Evolutionary conservation across 2,797 vertebrate species (phyloP), one percentile per base, ranked within the genome.

Genomic region (Darevskia mixta): DNA sequence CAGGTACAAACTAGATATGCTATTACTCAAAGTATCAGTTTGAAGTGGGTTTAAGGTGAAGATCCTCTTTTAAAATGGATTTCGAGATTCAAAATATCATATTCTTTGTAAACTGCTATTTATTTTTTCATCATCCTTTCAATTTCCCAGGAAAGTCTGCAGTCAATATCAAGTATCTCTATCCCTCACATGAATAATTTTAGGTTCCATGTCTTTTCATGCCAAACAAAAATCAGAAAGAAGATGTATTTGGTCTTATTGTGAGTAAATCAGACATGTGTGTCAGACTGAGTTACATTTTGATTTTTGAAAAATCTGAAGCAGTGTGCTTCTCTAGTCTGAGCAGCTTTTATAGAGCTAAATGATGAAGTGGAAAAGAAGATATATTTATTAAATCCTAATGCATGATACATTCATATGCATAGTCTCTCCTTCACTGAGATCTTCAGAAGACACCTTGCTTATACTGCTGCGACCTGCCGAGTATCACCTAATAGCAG

Each of bases 221-320:
- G 86, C 89, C 82, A 93, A 92, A 94, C 45, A 49, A 84, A 91
- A 95, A 93, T 78, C 84, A 49, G 93, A 92, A 90, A 87, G 41
- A 90, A 87, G 41, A 75, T 29, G 89, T 75, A 61, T 92, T 90
- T 90, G 85, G 72, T 0, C 71, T 79, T 45, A 73, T 10, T 88
- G n/a, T 64, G 93, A 93, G 87, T 81, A 87, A 80, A 38, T 76
- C 27, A 89, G 38, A 55, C 58, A 79, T 89, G 83, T 92, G 8
- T 29, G 0, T 91, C n/a, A 88, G 86, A 41, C 43, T 27, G 76
- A 86, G 25, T 9, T 88, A 55, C 84, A 82, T 79, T 82, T 92
- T 88, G 87, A 92, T 90, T 90, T 89, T 29, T 87, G 69, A 86
- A 69, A 85, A 88, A 84, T 66, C 5, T 38, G 75, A 45, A 77